Base-by-base conservation (phyloP, 1,140 invertebrate genomes). In the Drosophila lini region DNA sequence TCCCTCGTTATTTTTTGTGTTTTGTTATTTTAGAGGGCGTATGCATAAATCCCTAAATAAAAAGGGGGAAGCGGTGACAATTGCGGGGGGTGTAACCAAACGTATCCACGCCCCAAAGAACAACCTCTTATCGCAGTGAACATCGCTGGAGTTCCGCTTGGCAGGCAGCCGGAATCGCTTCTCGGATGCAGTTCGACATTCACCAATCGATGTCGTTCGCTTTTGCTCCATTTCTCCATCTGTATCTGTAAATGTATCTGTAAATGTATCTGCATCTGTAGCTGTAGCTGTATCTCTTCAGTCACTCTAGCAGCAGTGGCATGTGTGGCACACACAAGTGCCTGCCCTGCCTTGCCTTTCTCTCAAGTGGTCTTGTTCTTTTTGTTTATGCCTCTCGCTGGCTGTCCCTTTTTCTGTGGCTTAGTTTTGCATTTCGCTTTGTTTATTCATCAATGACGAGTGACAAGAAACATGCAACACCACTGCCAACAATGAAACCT, bases 401-500 rank as follows among this genome's bases (percentile, higher is more conserved):
- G 28, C 79, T 80, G 82, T 83, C 76, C 74, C 42, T 65, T 68
- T 60, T 74, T 64, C 52, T 74, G 74, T 60, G 74, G 62, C 34
- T 60, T 59, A 62, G 22, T 64, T 69, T 77, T 77, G 60, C 68
- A 67, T 60, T 62, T 69, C 53, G 68, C 80, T 83, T 88, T 88
- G 83, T 88, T 88, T 88, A 89, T 56, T 80, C 84, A 80, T 88
- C 83, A 88, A 88, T 89, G 83, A 80, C 76, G 78, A 77, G 73
- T 80, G 83, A 88, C 83, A 88, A 74, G 80, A 78, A 89, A 83
- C 83, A 88, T 88, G 80, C 84, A 68, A 88, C 83, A 89, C 71
- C 67, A 76, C 73, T 59, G 60, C 58, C 59, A 19, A 61, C 56
- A 75, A 48, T 63, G 70, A 53, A 41, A 57, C 36, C 38, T 47